Conservation (phyloP, 2,113 vertebrate genomes). For the Calyptommatus sinebrachiatus region DNA sequence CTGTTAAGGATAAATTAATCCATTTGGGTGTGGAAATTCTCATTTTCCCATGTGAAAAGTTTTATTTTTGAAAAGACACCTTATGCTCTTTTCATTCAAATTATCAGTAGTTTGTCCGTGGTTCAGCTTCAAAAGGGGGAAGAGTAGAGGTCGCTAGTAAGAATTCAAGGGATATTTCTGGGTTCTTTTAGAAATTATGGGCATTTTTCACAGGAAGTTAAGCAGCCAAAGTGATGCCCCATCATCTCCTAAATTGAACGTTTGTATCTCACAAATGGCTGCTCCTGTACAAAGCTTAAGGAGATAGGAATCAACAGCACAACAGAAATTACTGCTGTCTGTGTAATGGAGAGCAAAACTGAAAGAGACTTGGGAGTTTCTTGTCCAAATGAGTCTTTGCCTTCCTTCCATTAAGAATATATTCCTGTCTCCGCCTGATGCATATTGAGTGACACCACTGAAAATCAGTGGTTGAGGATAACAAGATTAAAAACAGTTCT, state of each 20-base stretch:
- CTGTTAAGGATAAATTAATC: not conserved
- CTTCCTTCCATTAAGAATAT: conserved; percentile 40
- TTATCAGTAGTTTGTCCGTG: conserved; percentile 8
- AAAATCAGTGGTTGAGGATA: conserved; percentile 48
- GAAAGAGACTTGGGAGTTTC: conserved; percentile 25
- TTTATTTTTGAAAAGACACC: not conserved
- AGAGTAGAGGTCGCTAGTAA: not conserved
- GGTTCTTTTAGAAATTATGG: conserved; percentile 3
- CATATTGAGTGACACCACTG: conserved; percentile 33
- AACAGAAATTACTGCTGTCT: conserved; percentile 54
- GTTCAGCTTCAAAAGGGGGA: not conserved
- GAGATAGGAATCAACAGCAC: conserved; percentile 36
- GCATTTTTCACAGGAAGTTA: conserved; percentile 43
- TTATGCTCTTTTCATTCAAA: conserved; percentile 1
- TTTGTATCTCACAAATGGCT: conserved; percentile 41
- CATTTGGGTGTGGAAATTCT: not conserved
- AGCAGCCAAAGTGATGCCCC: not conserved
- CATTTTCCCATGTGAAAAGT: not conserved
- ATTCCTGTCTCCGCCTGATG: conserved; percentile 42
- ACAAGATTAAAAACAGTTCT: conserved; percentile 39
- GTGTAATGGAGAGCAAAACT: conserved; percentile 50
- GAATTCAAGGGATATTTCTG: conserved; percentile 34
- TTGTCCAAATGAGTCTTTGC: conserved; percentile 38
- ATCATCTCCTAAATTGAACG: conserved; percentile 39
- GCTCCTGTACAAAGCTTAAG: conserved; percentile 31